A percentile compares a stretch with the other conserved stretches of the same genome.
Evolutionary conservation across 2,797 vertebrate genomes (phyloP).

Genomic region (Falco biarmicus): DNA sequence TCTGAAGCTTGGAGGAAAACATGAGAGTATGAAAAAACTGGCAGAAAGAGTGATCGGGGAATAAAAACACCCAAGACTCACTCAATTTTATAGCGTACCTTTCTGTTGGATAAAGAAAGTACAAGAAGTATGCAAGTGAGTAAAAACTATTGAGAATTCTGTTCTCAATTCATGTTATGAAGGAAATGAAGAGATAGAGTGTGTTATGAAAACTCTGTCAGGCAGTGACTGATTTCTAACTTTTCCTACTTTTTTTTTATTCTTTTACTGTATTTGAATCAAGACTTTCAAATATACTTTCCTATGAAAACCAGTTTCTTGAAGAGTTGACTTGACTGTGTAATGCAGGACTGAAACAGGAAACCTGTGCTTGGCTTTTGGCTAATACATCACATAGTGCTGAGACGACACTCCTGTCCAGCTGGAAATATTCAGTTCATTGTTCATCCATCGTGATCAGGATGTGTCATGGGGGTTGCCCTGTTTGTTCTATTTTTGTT

Average conservation of each 20-base stretch:
- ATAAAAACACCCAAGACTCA: slow-evolving; percentile 30
- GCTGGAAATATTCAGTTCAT: slow-evolving; percentile 63
- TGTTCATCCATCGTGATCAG: slow-evolving; percentile 55
- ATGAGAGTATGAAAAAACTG: background rate
- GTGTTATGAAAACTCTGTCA: slow-evolving; percentile 74
- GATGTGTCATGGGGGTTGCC: slow-evolving; percentile 45
- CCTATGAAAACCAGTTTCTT: slow-evolving; percentile 33
- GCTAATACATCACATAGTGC: slow-evolving; percentile 33
- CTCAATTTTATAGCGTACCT: slow-evolving; percentile 33
- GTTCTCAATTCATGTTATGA: slow-evolving; percentile 58
- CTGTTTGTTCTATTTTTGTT: slow-evolving; percentile 50
- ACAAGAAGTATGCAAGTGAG: slow-evolving; percentile 15
- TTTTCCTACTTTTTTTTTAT: slow-evolving; percentile 65
- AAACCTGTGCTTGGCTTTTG: slow-evolving; percentile 56
- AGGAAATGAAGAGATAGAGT: slow-evolving; percentile 62
- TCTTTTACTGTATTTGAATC: slow-evolving; percentile 20
- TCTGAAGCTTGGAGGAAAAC: slow-evolving; percentile 20
- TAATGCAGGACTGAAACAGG: background rate
- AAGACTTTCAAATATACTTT: slow-evolving; percentile 40
- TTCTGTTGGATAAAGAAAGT: slow-evolving; percentile 44
- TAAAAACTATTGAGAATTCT: slow-evolving; percentile 59
- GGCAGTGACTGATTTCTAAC: slow-evolving; percentile 38
- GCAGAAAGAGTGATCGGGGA: background rate
- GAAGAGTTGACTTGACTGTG: background rate
- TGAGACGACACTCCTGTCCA: slow-evolving; percentile 48